Base-by-base conservation (phyloP, 1,140 invertebrate species). In the Pseudomyrmex gracilis region DNA sequence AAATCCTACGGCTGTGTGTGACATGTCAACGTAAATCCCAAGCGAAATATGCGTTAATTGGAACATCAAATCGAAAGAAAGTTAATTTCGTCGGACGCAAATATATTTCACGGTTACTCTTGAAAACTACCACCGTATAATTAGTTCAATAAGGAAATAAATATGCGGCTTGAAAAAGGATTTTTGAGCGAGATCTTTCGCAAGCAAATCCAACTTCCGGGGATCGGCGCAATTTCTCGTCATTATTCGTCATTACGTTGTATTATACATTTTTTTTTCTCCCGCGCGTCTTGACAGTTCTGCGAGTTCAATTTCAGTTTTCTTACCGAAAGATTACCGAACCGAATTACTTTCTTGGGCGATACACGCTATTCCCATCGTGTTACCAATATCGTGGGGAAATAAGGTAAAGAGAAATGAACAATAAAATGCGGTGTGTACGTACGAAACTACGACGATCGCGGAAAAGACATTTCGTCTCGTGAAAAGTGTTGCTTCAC, bases 401-500 rank as follows among this genome's bases (percentile, higher is more conserved):
- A 61, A 66, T 7, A 34, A 34, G 34, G 57, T 9, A 24, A 60
- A 45, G 24, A 15, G 24, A 82, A 82, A 53, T 55, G 68, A 58
- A 20, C 24, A 45, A 51, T 63, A 57, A 51, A 12, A 64, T 57
- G 47, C 7, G 49, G 51, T 51, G 12, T 22, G 34, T 4, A 34
- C 67, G 58, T 24, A 53, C 34, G 12, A n/a, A 58, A 80, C 58
- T 53, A 24, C 70, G 70, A 47, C 53, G 76, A 51, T 53, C 22
- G 2, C 43, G 76, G 13, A 70, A 55, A 70, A 78, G 64, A 70
- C 76, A 67, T 63, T 64, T 73, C 45, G 78, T 73, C 61, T 43
- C 55, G 22, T 60, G 77, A 63, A 73, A 73, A 82, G 60, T n/a
- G 45, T 83, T 82, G 49, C 82, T 20, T 82, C 78, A 78, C 34